A percentile compares a stretch with the other conserved stretches of the same genome.
These are phyloP conservation scores for Heterotilapia buettikoferi DNA, from an alignment of 2,113 vertebrate species.

Conservation along the genomic window DNA sequence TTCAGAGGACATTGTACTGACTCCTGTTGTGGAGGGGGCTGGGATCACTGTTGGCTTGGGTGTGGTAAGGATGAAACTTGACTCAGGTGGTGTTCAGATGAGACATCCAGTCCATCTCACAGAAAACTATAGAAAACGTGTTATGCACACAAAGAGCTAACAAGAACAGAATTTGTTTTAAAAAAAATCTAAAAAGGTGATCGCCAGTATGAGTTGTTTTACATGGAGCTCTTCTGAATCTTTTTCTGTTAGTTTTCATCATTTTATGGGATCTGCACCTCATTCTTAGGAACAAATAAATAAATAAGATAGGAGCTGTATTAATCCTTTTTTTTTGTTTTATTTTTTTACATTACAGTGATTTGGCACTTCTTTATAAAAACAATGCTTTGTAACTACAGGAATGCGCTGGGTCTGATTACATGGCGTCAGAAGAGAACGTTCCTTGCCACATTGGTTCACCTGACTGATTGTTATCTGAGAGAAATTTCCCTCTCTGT, in stretches of 20 bases:
- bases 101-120: not conserved
- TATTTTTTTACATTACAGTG: not conserved
- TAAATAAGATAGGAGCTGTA: too few species aligned
- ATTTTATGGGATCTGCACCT: not conserved
- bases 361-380: not conserved
- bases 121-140: not conserved
- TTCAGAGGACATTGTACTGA: not conserved
- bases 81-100: not conserved
- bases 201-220: not conserved
- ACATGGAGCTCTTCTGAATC: not conserved
- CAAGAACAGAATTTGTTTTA: not conserved
- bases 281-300: not conserved
- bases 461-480: not conserved
- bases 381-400: not conserved
- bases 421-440: not conserved
- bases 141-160: not conserved
- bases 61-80: not conserved
- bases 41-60: not conserved
- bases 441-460: not conserved
- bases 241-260: not conserved
- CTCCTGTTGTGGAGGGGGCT: too few species aligned
- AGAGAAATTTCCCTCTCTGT: not conserved
- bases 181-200: not conserved
- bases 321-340: too few species aligned
- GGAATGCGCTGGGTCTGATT: not conserved